Conservation (phyloP, 2,888 invertebrate species). For the Gymnoscelis rufifasciata region DNA sequence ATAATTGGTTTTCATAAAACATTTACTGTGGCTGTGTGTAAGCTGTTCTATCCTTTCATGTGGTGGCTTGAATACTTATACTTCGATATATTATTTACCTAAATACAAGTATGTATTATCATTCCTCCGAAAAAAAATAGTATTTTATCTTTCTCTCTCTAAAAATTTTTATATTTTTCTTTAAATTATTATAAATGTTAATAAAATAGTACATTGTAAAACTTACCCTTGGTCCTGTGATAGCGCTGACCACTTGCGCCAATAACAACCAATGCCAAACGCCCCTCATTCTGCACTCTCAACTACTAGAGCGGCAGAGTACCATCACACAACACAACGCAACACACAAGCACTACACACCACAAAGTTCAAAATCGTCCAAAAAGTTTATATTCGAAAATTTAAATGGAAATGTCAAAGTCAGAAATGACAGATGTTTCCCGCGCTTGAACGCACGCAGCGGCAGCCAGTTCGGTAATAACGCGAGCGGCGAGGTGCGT, state of each 20-base stretch:
- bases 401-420: conserved; percentile 36
- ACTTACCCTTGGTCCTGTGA: conserved; percentile 72
- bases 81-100: no score
- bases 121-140: no score
- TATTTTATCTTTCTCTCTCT: no score
- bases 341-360: conserved; percentile 41
- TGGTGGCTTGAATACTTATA: no score
- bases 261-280: conserved; percentile 63
- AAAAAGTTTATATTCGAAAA: conserved; percentile 25
- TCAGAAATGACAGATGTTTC: conserved; percentile 31
- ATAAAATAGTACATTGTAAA: background rate
- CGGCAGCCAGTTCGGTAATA: conserved; percentile 57
- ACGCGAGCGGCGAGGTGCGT: conserved; percentile 53
- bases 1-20: no score
- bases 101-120: no score
- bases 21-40: no score
- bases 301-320: conserved; percentile 65
- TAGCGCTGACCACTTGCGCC: conserved; percentile 73
- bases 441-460: conserved; percentile 53
- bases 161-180: no score
- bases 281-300: conserved; percentile 72
- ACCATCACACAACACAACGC: conserved; percentile 74
- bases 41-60: no score
- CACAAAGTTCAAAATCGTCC: conserved; percentile 37
- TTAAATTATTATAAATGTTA: no score